phyloP scores from a whole-genome alignment of 2,113 vertebrate genomes.

The Syrmaticus mikado region DNA sequence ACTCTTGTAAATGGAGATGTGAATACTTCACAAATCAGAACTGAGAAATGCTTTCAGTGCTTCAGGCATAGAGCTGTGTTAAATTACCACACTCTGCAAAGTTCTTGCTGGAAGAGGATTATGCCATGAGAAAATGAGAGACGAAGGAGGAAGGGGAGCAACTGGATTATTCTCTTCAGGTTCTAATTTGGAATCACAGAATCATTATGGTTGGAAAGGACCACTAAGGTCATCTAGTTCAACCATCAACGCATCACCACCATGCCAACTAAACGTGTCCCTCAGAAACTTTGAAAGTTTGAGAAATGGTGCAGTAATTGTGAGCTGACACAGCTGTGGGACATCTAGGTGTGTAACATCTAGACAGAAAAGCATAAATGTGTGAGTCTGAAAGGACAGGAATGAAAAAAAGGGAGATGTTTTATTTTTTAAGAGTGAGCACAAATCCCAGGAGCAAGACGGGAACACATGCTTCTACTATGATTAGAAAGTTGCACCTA shows the following conservation, averaged over 20 bases:
- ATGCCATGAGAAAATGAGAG: not conserved
- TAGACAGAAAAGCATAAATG: rapidly evolving
- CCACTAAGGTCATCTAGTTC: too few relatives aligned
- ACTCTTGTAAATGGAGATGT: not conserved
- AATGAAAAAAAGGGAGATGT: not conserved
- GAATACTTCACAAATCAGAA: not conserved
- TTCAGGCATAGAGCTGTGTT: not conserved
- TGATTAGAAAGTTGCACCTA: not conserved
- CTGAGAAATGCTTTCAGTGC: not conserved
- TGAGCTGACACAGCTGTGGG: not conserved
- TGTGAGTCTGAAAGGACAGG: not conserved
- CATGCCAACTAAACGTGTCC: too few relatives aligned
- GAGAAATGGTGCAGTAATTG: not conserved
- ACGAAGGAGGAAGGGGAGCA: not conserved
- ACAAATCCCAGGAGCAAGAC: not conserved
- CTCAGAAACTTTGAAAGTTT: not conserved
- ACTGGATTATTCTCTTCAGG: not conserved
- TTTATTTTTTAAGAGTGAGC: not conserved
- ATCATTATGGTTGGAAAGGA: too few relatives aligned
- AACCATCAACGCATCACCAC: too few relatives aligned
- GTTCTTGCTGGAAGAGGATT: not conserved
- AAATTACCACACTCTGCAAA: not conserved
- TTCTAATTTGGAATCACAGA: not conserved
- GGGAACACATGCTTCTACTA: not conserved
- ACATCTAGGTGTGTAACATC: not conserved